Percentiles rank a stretch among this genome's conserved stretches.
Evolutionary conservation across 2,113 vertebrate genomes (phyloP).

Genomic region (Callopanchax toddi): DNA sequence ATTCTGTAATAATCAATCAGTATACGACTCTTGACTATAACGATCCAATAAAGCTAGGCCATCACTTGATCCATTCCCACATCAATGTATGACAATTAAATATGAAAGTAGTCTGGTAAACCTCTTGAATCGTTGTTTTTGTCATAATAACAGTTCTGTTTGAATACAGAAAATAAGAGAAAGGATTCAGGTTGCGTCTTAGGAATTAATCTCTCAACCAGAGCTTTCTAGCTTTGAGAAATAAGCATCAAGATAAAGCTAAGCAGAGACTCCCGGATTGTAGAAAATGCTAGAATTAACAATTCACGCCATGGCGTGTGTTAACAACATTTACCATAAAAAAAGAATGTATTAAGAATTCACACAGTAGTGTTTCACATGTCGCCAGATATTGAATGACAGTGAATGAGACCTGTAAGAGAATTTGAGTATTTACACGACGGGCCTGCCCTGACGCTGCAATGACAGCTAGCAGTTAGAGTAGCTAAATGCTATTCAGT

Average conservation of each 20-base stretch:
- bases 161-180: conserved; percentile 41
- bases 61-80: conserved; percentile 36
- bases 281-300: conserved; percentile 47
- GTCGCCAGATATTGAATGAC: neutral
- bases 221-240: conserved; percentile 32
- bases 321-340: neutral
- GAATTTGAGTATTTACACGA: conserved; percentile 16
- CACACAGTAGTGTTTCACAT: neutral
- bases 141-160: neutral
- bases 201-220: conserved; percentile 14
- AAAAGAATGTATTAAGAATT: neutral
- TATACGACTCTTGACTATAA: conserved; percentile 2
- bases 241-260: conserved; percentile 27
- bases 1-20: conserved; percentile 37
- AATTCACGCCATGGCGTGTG: neutral
- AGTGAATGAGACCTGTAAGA: neutral
- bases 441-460: conserved; percentile 65
- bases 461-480: conserved; percentile 59
- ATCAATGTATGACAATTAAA: neutral
- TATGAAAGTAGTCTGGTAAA: conserved; percentile 4
- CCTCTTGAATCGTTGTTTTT: conserved; percentile 11
- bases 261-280: conserved; percentile 26
- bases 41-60: conserved; percentile 10
- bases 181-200: conserved; percentile 42
- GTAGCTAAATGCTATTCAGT: conserved; percentile 42